Conservation (phyloP, 2,113 vertebrate genomes). For the Grantiella picta region DNA sequence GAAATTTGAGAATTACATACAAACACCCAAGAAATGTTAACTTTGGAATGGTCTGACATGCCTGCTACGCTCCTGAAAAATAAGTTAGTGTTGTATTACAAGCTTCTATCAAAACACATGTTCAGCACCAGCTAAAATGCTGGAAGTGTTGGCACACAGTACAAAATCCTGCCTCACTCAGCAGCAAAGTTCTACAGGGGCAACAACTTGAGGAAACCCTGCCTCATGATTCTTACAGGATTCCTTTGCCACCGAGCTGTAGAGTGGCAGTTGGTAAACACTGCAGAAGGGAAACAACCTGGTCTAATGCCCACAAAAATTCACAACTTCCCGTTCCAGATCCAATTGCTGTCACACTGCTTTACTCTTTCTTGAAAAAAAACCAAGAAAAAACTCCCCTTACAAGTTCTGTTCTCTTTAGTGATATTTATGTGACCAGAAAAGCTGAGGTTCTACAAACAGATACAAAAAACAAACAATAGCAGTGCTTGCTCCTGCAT, state of each 20-base stretch:
- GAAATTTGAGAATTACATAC: background rate
- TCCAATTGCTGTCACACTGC: background rate
- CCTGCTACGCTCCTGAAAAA: background rate
- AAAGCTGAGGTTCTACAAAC: background rate
- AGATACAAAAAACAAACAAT: background rate
- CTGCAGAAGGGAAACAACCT: background rate
- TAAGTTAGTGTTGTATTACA: background rate
- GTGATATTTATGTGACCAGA: background rate
- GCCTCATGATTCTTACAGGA: background rate
- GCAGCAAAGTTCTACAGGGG: background rate
- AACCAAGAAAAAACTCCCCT: background rate
- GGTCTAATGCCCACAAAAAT: background rate
- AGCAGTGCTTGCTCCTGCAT: background rate
- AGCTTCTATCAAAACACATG: background rate
- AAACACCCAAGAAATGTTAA: background rate
- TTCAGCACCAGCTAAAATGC: background rate
- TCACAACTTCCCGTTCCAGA: background rate
- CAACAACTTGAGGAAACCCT: background rate
- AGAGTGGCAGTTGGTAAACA: accelerated
- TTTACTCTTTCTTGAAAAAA: background rate
- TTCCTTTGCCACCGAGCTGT: background rate
- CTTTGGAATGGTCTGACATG: background rate
- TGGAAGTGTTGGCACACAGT: background rate
- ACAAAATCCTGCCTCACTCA: background rate
- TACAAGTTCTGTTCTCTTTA: background rate